These are phyloP conservation scores for Brevimyrus niger DNA, from an alignment of 2,113 vertebrate species.

Conservation along the genomic window DNA sequence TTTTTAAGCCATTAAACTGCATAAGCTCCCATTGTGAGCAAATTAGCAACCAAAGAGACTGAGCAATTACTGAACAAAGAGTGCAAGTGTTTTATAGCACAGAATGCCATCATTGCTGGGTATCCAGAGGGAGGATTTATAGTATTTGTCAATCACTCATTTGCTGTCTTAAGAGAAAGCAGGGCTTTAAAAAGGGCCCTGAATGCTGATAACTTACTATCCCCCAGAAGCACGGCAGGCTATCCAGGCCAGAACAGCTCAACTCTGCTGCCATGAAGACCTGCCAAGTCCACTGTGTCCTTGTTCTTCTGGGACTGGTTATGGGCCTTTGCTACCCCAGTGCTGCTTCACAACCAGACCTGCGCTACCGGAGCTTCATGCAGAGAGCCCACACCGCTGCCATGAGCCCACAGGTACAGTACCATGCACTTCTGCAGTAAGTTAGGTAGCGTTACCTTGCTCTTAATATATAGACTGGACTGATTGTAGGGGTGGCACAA, in stretches of 20 bases:
- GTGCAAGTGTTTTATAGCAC: conserved; percentile 25
- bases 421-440: not conserved
- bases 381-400: conserved; percentile 75
- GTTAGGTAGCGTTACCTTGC: not conserved
- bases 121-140: conserved; percentile 20
- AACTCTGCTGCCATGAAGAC: conserved; percentile 58
- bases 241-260: not conserved
- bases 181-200: conserved; percentile 46
- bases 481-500: not conserved
- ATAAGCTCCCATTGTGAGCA: conserved; percentile 30
- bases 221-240: conserved; percentile 22
- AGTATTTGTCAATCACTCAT: conserved; percentile 35
- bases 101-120: conserved; percentile 34
- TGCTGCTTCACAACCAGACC: conserved; percentile 70
- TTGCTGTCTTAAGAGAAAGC: not conserved
- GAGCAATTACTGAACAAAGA: conserved; percentile 17
- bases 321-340: conserved; percentile 65
- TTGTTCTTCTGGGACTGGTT: conserved; percentile 70
- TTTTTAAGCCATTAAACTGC: conserved; percentile 46
- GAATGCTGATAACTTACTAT: not conserved
- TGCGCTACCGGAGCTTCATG: conserved; percentile 74
- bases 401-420: conserved; percentile 67
- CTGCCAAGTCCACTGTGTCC: conserved; percentile 66
- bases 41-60: conserved; percentile 18
- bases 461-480: too few relatives aligned